A percentile compares a stretch with the other conserved stretches of the same genome.
Evolutionary conservation across 1,140 invertebrate genomes (phyloP).

Genomic region (Armadillidium nasatum): DNA sequence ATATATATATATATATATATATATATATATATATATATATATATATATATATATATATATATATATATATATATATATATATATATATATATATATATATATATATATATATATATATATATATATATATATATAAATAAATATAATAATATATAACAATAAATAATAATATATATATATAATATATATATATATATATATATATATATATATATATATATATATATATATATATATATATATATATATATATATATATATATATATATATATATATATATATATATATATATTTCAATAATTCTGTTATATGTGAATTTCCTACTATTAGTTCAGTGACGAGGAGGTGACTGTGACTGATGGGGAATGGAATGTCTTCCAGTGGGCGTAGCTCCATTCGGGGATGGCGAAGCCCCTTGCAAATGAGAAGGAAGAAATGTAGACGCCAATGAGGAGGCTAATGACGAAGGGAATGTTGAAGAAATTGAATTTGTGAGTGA

Average conservation of each 20-base stretch:
- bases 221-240: too few relatives aligned
- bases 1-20: too few relatives aligned
- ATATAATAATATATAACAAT: background rate
- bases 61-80: background rate
- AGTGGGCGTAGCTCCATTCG: background rate
- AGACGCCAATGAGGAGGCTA: background rate
- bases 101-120: conserved; percentile 6
- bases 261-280: too few relatives aligned
- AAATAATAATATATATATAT: too few relatives aligned
- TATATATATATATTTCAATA: too few relatives aligned
- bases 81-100: conserved; percentile 6
- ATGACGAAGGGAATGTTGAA: conserved; percentile 18
- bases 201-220: too few relatives aligned
- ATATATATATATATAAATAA: background rate
- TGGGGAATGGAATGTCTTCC: background rate
- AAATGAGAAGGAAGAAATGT: conserved; percentile 12
- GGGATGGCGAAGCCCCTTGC: background rate
- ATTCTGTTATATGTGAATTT: too few relatives aligned
- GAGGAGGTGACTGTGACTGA: conserved; percentile 13
- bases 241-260: too few relatives aligned
- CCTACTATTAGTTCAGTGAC: conserved; percentile 10
- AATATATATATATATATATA: too few relatives aligned
- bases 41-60: too few relatives aligned
- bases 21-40: too few relatives aligned
- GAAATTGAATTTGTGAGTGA: conserved; percentile 11